Conservation (phyloP, 64 coral and sea anemone genomes). For the Stichodactyla mertensii region DNA sequence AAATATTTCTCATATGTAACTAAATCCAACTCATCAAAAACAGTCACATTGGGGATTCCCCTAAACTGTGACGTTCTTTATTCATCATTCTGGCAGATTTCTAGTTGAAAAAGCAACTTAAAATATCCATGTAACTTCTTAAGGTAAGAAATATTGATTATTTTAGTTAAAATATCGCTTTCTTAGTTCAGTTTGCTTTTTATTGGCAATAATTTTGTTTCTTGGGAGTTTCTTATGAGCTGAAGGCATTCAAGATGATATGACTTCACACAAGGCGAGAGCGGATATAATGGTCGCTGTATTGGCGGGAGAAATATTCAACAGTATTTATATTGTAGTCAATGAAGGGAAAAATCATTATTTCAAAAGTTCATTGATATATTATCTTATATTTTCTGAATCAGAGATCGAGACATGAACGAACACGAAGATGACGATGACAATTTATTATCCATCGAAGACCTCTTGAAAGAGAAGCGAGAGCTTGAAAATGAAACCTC, state of each 20-base stretch:
- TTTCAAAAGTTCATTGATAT: background rate
- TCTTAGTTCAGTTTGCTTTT: background rate
- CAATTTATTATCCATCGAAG: background rate
- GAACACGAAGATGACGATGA: background rate
- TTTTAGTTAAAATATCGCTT: background rate
- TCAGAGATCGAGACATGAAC: background rate
- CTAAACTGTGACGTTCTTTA: too few relatives aligned
- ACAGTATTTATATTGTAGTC: background rate
- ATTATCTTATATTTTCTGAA: background rate
- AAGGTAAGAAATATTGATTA: background rate
- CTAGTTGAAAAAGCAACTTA: too few relatives aligned
- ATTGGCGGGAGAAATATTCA: background rate
- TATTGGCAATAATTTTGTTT: background rate
- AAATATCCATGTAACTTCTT: background rate
- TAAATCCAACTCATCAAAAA: too few relatives aligned
- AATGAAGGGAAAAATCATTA: background rate
- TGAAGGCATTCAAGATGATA: background rate
- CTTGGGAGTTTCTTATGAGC: background rate
- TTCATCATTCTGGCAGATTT: too few relatives aligned
- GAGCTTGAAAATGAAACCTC: conserved; percentile 6
- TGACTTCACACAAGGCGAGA: background rate
- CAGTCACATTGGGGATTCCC: too few relatives aligned
- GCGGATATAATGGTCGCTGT: background rate
- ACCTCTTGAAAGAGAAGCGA: background rate
- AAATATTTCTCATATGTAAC: too few relatives aligned